Evolutionary conservation across 2,888 invertebrate genomes (phyloP), one percentile per base, ranked within the genome.

Genomic region (Melolontha melolontha): DNA sequence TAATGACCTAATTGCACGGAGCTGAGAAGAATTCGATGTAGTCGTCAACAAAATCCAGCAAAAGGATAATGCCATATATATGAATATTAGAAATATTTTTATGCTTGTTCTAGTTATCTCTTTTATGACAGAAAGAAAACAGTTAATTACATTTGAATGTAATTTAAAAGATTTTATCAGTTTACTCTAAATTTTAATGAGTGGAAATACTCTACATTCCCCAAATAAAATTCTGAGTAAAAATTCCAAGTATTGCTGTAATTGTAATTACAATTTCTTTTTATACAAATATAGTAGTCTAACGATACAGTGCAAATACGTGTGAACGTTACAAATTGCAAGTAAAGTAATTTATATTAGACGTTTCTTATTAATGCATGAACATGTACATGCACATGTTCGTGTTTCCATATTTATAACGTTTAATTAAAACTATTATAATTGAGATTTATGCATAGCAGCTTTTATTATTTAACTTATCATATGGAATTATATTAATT

Each of bases 181-280:
- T 8, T 40, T n/a, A 17, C 16, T 41, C 16, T 55, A 55, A 17
- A 55, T 55, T 41, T 40, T 17, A 55, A 41, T 40, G 34, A 55
- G 54, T 2, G 54, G 17, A 55, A 55, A 55, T 55, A 40, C 40
- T 55, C 41, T 11, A 17, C 17, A 55, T 55, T 40, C 54, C 41
- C 10, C 16, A 39, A 39, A 54, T 54, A 54, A 54, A 54, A 54
- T 16, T 54, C 39, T 14, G 8, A 5, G 34, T 16, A 39, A 54
- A 39, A 39, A 39, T 54, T 47, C 54, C 54, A 14, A 39, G 54
- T 54, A 54, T 16, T 54, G 14, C 8, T 16, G 17, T 10, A 16
- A 47, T 47, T 17, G 34, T 34, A 34, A 34, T 34, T 34, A 34
- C 7, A 34, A 34, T 34, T 34, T 10, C 34, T 34, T 34, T 10